Evolutionary conservation across 2,888 invertebrate species (phyloP), one percentile per base, ranked within the genome.

Genomic region (Amphimallon solstitiale): DNA sequence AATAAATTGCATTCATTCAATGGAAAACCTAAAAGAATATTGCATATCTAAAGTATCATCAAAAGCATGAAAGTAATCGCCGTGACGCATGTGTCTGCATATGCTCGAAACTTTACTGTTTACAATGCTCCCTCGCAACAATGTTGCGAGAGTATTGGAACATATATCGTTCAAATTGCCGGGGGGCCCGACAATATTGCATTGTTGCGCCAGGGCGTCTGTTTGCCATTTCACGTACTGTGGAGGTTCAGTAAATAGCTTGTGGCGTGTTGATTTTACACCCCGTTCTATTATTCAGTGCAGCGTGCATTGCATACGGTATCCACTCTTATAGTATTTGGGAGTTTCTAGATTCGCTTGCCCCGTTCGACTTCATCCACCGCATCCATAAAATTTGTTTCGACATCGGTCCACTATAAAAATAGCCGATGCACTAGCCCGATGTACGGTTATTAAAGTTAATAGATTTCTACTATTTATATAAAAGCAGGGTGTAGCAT

Each of bases 211-310:
- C 43, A 12, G 56, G 29, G 17, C 64, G 43, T 54, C 40, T 64
- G 64, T 64, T 64, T 64, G 56, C 54, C 56, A 46, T 64, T 56
- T 63, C 54, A 40, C 45, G 52, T 46, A 45, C 52, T 45, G 19
- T 19, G 49, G 29, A 48, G 19, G 62, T 40, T 48, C 46, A 43
- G 43, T 46, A 64, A 64, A 54, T 56, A 64, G 54, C 54, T 29
- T 40, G 35, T 34, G 52, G 64, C 21, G 17, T 64, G 64, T 64
- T 64, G 64, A 54, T 48, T 64, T 64, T 64, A 54, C 56, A 46
- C 64, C 35, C 56, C 38, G 45, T 35, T 54, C 52, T 54, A 64
- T 64, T 64, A 54, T 56, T 56, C 45, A 56, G 35, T 54, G 35
- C 54, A 37, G 52, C 29, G 14, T 29, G 56, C 45, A 59, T 59